Conservation (phyloP, 1,140 invertebrate species). For the Drosophila oshimai region DNA sequence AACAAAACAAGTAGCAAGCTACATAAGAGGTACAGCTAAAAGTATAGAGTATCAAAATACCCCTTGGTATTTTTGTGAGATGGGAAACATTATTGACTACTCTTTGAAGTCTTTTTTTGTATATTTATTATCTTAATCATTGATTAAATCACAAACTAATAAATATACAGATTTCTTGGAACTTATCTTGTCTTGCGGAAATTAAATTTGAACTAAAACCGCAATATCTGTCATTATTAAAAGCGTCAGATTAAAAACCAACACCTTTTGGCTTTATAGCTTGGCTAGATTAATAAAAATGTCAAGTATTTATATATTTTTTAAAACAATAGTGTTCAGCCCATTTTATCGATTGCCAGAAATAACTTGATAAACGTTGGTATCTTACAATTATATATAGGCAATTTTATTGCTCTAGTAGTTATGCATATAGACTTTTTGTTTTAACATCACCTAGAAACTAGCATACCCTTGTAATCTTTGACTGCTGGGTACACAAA, state of each 20-base stretch:
- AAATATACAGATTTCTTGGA: too few species aligned
- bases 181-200: too few species aligned
- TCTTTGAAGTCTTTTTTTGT: too few species aligned
- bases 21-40: not conserved
- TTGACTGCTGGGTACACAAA: not conserved
- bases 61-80: too few species aligned
- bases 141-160: too few species aligned
- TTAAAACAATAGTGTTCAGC: not conserved
- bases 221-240: too few species aligned
- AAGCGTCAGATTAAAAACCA: too few species aligned
- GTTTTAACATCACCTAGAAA: not conserved
- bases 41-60: slow-evolving; percentile 7
- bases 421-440: not conserved
- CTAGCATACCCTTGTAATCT: not conserved
- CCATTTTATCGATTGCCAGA: slow-evolving; percentile 7
- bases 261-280: not conserved
- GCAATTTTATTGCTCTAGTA: not conserved
- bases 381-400: not conserved
- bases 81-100: too few species aligned
- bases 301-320: not conserved
- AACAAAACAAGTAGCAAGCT: slow-evolving; percentile 34
- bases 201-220: too few species aligned
- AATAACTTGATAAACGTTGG: not conserved
- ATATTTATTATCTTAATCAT: too few species aligned
- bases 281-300: not conserved